Conservation (phyloP, 2,113 vertebrate species). For the Eublepharis macularius region DNA sequence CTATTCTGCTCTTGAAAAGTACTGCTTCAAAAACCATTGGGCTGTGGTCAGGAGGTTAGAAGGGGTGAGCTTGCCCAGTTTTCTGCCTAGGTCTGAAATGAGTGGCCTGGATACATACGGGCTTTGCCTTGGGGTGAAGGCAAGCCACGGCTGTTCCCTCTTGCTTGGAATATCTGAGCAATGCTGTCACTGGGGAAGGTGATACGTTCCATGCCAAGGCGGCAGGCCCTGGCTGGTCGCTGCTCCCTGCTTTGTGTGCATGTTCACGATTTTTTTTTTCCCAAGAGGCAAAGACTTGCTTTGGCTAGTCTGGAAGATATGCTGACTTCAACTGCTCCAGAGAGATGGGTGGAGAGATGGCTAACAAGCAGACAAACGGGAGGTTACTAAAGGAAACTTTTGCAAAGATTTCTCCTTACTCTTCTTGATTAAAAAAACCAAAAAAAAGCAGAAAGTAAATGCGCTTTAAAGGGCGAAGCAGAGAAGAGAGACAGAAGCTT, state of each 20-base stretch:
- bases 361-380: background rate
- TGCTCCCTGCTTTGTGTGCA: background rate
- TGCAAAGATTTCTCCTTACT: background rate
- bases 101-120: background rate
- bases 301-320: background rate
- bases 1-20: background rate
- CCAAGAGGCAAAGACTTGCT: background rate
- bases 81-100: background rate
- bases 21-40: background rate
- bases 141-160: background rate
- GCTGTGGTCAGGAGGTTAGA: background rate
- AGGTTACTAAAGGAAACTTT: background rate
- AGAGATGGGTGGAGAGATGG: background rate
- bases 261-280: too few species aligned
- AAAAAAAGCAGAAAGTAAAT: background rate
- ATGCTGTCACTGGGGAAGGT: slow-evolving; percentile 21
- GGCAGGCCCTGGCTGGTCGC: slow-evolving; percentile 14
- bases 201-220: background rate
- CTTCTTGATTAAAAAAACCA: background rate
- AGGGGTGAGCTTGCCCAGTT: background rate
- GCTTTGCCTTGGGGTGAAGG: background rate
- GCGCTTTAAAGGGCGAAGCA: background rate
- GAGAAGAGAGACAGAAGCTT: background rate
- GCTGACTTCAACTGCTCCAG: slow-evolving; percentile 14
- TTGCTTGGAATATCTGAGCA: slow-evolving; percentile 1